Base-by-base conservation (phyloP, 2,113 vertebrate species). In the Colistium nudipinnis region DNA sequence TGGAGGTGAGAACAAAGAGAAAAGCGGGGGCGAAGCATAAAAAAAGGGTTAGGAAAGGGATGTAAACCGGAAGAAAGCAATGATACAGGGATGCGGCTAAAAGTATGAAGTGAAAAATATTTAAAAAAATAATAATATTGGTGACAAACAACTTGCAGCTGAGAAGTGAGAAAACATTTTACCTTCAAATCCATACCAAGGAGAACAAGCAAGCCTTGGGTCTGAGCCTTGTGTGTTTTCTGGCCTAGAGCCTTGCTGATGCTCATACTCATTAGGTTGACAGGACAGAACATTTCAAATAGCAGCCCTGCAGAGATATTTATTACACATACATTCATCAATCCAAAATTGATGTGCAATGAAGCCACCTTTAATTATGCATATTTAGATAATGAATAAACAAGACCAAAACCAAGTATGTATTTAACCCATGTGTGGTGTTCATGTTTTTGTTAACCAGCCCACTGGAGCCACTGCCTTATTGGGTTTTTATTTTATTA, bases 1-100 rank as follows among this genome's bases (percentile, higher is more conserved):
- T 70, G 30, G 84, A 77, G 80, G 55, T 53, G 64, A 81, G 75
- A 60, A 19, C 20, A 4, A 14, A 72, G 44, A 66, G 62, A 36
- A 35, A 22, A 19, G 24, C 1, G 38, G 51, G 51, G 72, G 70
- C 7, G 27, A 48, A 22, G n/a, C 24, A 6, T 13, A 53, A 54
- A 74, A 59, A 60, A 70, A 65, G 59, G 33, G 30, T 44, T 33
- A 41, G 66, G 43, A 31, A 6, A 27, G 16, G 20, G 38, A n/a
- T 14, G 16, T 48, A 22, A 20, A 13, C 39, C 16, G 7, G 20
- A 24, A 17, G 27, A 19, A 49, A 24, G 36, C 17, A 17, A 31
- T 28, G 16, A 60, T 41, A 11, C 30, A 33, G 25, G 30, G 28
- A 24, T 51, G 16, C 3, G 11, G 41, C 49, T 27, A 12, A 7